Evolutionary conservation across 2,888 invertebrate genomes (phyloP), one percentile per base, ranked within the genome.

Genomic region (Tuta absoluta): DNA sequence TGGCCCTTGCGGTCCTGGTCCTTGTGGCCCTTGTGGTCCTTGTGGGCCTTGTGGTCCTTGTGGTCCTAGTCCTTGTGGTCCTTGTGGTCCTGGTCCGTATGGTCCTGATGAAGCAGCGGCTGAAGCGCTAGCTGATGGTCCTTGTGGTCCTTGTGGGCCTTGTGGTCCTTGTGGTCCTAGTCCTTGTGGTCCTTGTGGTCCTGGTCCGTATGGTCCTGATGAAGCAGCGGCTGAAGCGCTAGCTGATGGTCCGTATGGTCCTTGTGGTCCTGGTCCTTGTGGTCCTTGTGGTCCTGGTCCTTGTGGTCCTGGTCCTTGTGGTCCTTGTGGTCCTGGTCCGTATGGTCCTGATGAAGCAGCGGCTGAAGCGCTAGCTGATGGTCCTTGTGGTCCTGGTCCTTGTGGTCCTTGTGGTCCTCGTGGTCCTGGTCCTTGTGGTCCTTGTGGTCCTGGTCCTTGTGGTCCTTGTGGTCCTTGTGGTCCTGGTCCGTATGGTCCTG

Each of bases 381-480:
- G 63, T 21, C 58, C 66, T 12, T 41, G 8, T 41, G 38, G 19
- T 14, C 63, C 38, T 57, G 24, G 57, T 24, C 57, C 57, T 5
- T 57, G 4, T 58, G 58, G 17, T 51, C 51, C 53, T 53, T 28
- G 28, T 28, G 11, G 53, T 24, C 53, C 53, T 1, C 24, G 2
- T 24, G 53, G 24, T 38, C 38, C 59, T 41, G 37, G 59, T 41
- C 59, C 59, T 5, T 59, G 8, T 59, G 38, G 41, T 38, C 59
- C 59, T 41, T 37, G 14, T 38, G 28, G 8, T 2, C 24, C 56
- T 24, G 53, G 10, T 10, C 12, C 56, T 28, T 24, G 24, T 56
- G 57, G 4, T 38, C 41, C 38, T 2, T 28, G 5, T 41, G 72
- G 68, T 24, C 59, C 59, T 59, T 38, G 59, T 59, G 38, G 59